Evolutionary conservation across 2,888 invertebrate genomes (phyloP), one percentile per base, ranked within the genome.

Genomic region (Eretmocerus hayati): DNA sequence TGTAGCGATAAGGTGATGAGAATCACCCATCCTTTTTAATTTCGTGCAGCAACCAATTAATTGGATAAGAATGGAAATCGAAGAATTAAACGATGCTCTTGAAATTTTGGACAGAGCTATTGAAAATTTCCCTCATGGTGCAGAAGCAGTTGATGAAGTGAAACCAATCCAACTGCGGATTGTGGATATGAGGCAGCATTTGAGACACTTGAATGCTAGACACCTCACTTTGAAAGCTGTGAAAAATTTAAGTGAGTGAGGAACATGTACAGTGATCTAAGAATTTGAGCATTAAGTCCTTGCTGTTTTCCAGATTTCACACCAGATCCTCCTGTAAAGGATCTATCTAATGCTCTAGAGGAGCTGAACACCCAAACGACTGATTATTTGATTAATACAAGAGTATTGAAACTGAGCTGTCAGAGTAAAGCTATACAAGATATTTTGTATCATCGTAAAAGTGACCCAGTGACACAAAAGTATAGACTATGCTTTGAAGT

Each of bases 141-240:
- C 58, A 5, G 22, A 50, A 8, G 55, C 56, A 19, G 26, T 55
- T 13, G 54, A 62, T 18, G 64, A 63, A 36, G 59, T 56, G 3
- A 59, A 53, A 26, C 54, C 62, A 4, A 16, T 55, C 1, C 59
- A 61, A 35, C 57, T 61, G 16, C 61, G 53, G 50, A 58, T 65
- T 16, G 23, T n/a, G 19, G 31, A 42, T 11, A 30, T 49, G n/a
- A 57, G 54, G 37, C 31, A 50, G 21, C 31, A 45, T 1, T 26
- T 64, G 6, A 59, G 46, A 36, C 43, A 32, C 2, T 22, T 62
- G 30, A 58, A 57, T 37, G 55, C 61, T 3, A 58, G 52, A 26
- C 36, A 45, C 19, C 42, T 64, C 26, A 48, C 53, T 38, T 31
- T 60, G 2, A 56, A 55, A 40, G 26, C 26, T 26, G 6, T 26